Percentiles rank a stretch among this genome's conserved stretches.
phyloP scores from a whole-genome alignment of 2,113 vertebrate genomes.

The Callipepla squamata region DNA sequence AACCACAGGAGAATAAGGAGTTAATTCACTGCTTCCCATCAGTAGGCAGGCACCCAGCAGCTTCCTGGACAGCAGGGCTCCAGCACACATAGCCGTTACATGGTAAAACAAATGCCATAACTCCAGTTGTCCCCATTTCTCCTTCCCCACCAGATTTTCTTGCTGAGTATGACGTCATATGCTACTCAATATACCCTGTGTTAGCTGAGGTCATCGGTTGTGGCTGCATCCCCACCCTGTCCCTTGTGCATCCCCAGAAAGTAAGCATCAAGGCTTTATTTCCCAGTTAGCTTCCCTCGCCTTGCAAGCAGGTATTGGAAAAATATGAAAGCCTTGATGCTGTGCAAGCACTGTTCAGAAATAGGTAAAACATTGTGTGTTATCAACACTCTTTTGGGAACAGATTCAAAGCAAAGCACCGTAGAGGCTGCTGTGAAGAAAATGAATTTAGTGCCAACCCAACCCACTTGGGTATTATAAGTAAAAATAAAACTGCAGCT shows the following conservation, averaged over 20 bases:
- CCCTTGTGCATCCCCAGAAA: not conserved
- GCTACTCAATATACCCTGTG: too few species aligned
- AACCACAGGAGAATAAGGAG: not conserved
- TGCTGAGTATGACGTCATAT: accelerated
- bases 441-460: too few species aligned
- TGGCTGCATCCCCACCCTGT: accelerated
- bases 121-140: accelerated
- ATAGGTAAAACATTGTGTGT: not conserved
- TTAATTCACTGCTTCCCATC: not conserved
- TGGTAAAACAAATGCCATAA: not conserved
- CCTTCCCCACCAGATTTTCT: not conserved
- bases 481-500: not conserved
- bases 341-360: not conserved
- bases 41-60: not conserved
- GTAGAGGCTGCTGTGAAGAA: not conserved
- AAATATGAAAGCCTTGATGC: not conserved
- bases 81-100: accelerated
- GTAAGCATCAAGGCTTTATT: not conserved
- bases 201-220: not conserved
- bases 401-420: not conserved
- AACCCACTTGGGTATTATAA: not conserved
- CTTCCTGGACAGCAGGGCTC: not conserved
- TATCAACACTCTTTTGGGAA: not conserved
- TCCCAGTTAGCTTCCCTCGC: not conserved
- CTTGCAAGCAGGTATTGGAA: not conserved